Evolutionary conservation across 2,888 invertebrate genomes (phyloP), one percentile per base, ranked within the genome.

Genomic region (Tenthredo livida): DNA sequence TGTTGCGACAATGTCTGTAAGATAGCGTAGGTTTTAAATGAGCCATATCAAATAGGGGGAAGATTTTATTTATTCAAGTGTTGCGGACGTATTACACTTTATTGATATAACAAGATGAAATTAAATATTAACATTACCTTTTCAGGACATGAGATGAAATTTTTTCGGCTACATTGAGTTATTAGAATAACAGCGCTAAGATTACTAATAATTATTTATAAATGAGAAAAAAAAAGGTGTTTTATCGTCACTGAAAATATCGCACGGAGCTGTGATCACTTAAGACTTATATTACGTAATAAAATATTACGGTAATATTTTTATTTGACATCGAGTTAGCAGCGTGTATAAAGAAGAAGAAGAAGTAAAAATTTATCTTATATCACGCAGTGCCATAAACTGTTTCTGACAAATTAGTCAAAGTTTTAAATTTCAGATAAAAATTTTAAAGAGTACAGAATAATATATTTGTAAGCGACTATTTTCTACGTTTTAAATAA

Each of bases 391-490:
- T 80, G 80, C 33, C 61, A 80, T 80, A 37, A 80, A 80, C 17
- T 58, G 29, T 67, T 67, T 67, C 33, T 67, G 29, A 61, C 43
- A 29, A 9, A 67, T 67, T 54, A 67, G 47, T 78, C 33, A 70
- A 43, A 50, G 47, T 37, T 50, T 17, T 29, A 85, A 85, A 82
- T 21, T 4, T 86, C 86, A 47, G 87, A 87, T 15, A 37, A 33
- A 82, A 70, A 50, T 73, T 58, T 70, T 58, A 54, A 70, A 70
- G 10, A 84, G 58, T 77, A 73, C 33, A 73, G 33, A 61, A 43
- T 73, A 84, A 84, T 77, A 47, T 84, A 78, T 70, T 85, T 82
- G 85, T 86, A 85, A 85, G 72, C 75, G 50, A 72, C 37, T 40
- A 33, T 72, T 85, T 84, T 75, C 50, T 85, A 43, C 47, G 47